phyloP scores from a whole-genome alignment of 2,113 vertebrate species.

The Eleginops maclovinus region DNA sequence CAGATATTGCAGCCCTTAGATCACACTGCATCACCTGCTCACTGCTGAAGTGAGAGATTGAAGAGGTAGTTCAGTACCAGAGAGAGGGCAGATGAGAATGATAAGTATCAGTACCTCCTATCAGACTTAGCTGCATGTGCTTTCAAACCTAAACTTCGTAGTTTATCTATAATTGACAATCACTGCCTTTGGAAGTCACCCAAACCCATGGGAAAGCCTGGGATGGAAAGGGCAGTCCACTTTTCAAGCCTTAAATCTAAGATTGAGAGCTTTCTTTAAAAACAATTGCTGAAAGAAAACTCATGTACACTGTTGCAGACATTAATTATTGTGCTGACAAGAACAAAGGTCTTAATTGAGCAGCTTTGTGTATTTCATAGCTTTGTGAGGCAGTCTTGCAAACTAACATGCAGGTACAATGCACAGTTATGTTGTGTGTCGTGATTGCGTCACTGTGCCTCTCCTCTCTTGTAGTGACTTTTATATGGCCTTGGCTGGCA shows the following conservation, averaged over 20 bases:
- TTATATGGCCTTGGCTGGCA: constrained; percentile 66
- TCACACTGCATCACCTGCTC: constrained; percentile 42
- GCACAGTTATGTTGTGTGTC: neutral
- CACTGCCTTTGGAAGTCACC: constrained; percentile 47
- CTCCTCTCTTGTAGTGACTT: constrained; percentile 61
- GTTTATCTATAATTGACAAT: constrained; percentile 76
- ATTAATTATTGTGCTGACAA: neutral
- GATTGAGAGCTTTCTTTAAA: constrained; percentile 23
- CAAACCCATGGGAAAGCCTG: constrained; percentile 45
- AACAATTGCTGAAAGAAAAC: neutral
- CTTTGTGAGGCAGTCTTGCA: neutral
- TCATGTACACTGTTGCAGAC: neutral
- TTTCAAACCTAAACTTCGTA: constrained; percentile 59
- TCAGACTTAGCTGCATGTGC: constrained; percentile 55
- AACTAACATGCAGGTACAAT: neutral
- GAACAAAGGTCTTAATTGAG: constrained; percentile 4
- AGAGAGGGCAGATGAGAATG: constrained; percentile 55
- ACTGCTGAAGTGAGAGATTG: constrained; percentile 59
- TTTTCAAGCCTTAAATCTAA: constrained; percentile 28
- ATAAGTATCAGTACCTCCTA: constrained; percentile 57
- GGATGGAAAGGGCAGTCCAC: constrained; percentile 1
- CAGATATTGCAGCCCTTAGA: constrained; percentile 35
- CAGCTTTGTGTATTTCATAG: neutral
- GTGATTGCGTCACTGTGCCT: constrained; percentile 22
- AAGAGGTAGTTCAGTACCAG: constrained; percentile 49